Base-by-base conservation (phyloP, 2,797 vertebrate species). In the Clangula hyemalis region DNA sequence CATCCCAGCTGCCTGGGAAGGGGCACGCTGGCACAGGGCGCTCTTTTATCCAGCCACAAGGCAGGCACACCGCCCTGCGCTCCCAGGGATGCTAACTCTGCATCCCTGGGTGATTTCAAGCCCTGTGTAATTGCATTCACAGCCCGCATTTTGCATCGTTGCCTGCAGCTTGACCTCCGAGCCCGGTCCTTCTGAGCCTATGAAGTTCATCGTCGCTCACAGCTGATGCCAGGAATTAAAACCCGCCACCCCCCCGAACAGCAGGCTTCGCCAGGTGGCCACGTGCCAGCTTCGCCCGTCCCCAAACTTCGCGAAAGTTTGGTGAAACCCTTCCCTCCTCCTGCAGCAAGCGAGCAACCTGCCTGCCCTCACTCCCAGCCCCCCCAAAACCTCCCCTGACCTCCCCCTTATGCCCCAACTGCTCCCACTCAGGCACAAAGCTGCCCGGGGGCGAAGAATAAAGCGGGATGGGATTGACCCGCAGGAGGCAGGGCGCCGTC, bases 401-500 rank as follows among this genome's bases (percentile, higher is more conserved):
- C 75, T 84, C 49, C 20, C 18, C 32, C n/a, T 16, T 39, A 3
- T 15, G 13, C 53, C 8, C 2, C 66, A 56, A 70, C 58, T 36
- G 4, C 18, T 53, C 25, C 36, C 56, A 22, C 54, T 39, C 0
- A 0, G 15, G 85, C 79, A 45, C 54, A 4, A 53, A 69, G 17
- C 16, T 36, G 45, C 72, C 69, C 13, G 2, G 1, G 3, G 72
- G 22, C 38, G 43, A 41, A 13, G 53, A 28, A 75, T 14, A 7
- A 75, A 62, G 54, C 0, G 18, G 20, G n/a, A 32, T 5, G 6
- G 45, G 45, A 16, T 18, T 32, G 74, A 75, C 34, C 30, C 58
- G 4, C 5, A 0, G 0, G 7, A 6, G 1, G 60, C 22, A 38
- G 71, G 65, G 81, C 53, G 27, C 9, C 0, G 2, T 4, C 78